A percentile compares a stretch with the other conserved stretches of the same genome.
Conservation (phyloP, 2,888 invertebrate genomes). For the Phasia obesa region DNA sequence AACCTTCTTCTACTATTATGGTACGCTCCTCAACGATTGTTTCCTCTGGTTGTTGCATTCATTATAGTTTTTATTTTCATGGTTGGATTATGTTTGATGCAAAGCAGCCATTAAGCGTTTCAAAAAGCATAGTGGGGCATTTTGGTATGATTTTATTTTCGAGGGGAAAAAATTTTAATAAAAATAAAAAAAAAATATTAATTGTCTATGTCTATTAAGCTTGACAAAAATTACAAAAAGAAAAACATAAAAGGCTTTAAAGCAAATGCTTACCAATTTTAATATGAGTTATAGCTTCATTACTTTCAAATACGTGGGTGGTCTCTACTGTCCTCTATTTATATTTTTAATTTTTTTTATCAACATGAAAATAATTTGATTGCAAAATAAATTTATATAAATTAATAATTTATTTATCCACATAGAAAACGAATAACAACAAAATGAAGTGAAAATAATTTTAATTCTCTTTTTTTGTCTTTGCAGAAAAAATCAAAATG, state of each 20-base stretch:
- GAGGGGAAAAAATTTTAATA: slow-evolving; percentile 7
- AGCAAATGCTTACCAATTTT: slow-evolving; percentile 80
- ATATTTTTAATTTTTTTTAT: slow-evolving; percentile 43
- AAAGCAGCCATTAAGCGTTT: slow-evolving; percentile 76
- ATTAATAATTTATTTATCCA: slow-evolving; percentile 3
- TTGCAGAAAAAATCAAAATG: slow-evolving; percentile 43
- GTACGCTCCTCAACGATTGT: slow-evolving; percentile 82
- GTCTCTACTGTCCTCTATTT: slow-evolving; percentile 81
- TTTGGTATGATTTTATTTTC: slow-evolving; percentile 44
- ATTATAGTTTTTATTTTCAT: slow-evolving; percentile 35
- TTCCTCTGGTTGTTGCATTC: slow-evolving; percentile 77
- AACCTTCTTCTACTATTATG: slow-evolving; percentile 82
- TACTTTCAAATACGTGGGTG: slow-evolving; percentile 80
- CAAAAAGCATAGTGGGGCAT: slow-evolving; percentile 64
- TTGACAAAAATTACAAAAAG: slow-evolving; percentile 66
- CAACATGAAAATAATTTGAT: slow-evolving; percentile 66
- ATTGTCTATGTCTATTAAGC: slow-evolving; percentile 62
- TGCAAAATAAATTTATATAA: slow-evolving; percentile 51
- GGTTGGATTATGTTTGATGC: slow-evolving; percentile 62
- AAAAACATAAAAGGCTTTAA: slow-evolving; percentile 56
- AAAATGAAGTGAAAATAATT: slow-evolving; percentile 16
- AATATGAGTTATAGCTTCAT: slow-evolving; percentile 81
- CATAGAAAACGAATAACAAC: slow-evolving; percentile 9
- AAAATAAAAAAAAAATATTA: slow-evolving; percentile 49
- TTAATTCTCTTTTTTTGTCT: slow-evolving; percentile 42